These are phyloP conservation scores for Tragelaphus strepsiceros DNA, from an alignment of 2,113 vertebrate species.

Conservation along the genomic window DNA sequence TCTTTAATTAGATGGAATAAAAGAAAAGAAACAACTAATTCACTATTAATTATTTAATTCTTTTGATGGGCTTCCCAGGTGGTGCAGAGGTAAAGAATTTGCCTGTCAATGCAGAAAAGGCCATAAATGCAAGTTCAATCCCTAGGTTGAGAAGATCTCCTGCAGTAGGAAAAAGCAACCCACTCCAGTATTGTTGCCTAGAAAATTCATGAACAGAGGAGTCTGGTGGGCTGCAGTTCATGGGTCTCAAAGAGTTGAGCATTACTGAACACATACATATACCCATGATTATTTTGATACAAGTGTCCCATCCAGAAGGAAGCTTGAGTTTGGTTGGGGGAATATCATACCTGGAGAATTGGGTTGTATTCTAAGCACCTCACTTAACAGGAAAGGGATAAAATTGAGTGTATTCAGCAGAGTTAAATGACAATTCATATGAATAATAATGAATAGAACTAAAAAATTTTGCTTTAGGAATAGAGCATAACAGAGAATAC, in stretches of 20 bases:
- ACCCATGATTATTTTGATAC: background rate
- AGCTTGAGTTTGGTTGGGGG: background rate
- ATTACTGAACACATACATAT: background rate
- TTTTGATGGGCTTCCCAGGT: background rate
- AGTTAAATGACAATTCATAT: background rate
- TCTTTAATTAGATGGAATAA: background rate
- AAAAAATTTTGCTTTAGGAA: background rate
- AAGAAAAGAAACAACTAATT: background rate
- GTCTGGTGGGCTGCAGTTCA: background rate
- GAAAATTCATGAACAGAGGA: background rate
- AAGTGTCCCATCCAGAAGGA: background rate
- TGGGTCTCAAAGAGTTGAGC: too few relatives aligned
- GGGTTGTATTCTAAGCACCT: background rate
- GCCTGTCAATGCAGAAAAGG: background rate
- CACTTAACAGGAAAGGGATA: background rate
- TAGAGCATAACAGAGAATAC: background rate
- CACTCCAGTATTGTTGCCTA: background rate
- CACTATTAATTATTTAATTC: background rate
- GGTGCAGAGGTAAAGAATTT: background rate
- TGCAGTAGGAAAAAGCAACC: background rate
- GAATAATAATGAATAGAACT: background rate
- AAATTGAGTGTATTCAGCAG: background rate
- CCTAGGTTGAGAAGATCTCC: background rate
- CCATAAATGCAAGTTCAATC: background rate
- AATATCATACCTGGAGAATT: background rate